A percentile compares a stretch with the other conserved stretches of the same genome.
Conservation (phyloP, 2,113 vertebrate genomes). For the Tretioscincus oriximinensis region DNA sequence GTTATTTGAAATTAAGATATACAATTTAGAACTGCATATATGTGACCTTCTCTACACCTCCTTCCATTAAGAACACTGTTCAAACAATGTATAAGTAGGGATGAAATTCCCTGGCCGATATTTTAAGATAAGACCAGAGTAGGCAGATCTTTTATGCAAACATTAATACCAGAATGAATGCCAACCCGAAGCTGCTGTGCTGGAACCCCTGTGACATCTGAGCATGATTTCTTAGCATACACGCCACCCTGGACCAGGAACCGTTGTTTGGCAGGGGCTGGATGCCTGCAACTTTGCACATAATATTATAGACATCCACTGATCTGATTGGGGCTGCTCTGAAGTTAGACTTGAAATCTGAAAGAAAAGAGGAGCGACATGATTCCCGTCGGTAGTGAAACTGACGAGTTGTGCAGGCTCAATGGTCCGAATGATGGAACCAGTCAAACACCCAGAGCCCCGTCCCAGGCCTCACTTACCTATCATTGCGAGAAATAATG, state of each 20-base stretch:
- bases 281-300: conserved; percentile 83
- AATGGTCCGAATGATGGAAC: neutral
- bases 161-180: conserved; percentile 53
- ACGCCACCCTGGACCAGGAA: conserved; percentile 89
- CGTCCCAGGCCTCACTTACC: neutral
- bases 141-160: conserved; percentile 15
- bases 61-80: conserved; percentile 61
- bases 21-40: neutral
- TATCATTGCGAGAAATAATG: too few species aligned
- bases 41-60: conserved; percentile 32
- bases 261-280: conserved; percentile 90
- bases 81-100: neutral
- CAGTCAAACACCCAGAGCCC: too few species aligned
- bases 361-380: conserved; percentile 37
- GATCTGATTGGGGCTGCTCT: conserved; percentile 81
- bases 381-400: neutral
- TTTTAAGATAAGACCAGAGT: conserved; percentile 32
- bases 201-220: neutral
- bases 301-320: conserved; percentile 91
- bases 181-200: conserved; percentile 32
- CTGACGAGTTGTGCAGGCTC: neutral
- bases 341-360: conserved; percentile 88
- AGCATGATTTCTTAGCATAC: conserved; percentile 74
- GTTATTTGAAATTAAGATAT: neutral
- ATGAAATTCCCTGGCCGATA: conserved; percentile 29